Conservation (phyloP, 2,888 invertebrate genomes). For the Nesidiocoris tenuis region DNA sequence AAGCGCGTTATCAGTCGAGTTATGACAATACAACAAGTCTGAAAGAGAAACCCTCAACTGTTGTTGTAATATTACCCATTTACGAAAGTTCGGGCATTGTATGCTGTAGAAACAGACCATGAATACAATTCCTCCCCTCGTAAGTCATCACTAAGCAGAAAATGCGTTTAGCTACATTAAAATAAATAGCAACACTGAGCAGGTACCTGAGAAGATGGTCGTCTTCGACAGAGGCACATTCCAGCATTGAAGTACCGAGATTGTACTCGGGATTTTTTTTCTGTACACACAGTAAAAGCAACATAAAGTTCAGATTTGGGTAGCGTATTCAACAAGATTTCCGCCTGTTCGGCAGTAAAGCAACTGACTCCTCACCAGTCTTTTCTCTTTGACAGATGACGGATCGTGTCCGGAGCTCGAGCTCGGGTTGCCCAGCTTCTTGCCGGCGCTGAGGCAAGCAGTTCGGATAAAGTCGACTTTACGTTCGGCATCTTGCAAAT, state of each 20-base stretch:
- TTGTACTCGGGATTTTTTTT: slow-evolving; percentile 86
- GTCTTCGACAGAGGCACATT: slow-evolving; percentile 63
- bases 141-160: too few species aligned
- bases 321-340: too few species aligned
- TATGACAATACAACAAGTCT: too few species aligned
- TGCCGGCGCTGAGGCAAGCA: slow-evolving; percentile 59
- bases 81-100: too few species aligned
- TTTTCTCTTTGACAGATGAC: slow-evolving; percentile 68
- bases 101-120: too few species aligned
- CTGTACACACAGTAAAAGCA: slow-evolving; percentile 54
- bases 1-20: too few species aligned
- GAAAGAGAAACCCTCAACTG: too few species aligned
- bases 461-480: slow-evolving; percentile 76
- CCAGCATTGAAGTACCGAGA: slow-evolving; percentile 74
- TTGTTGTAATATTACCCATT: too few species aligned
- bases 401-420: slow-evolving; percentile 58
- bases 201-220: slow-evolving; percentile 58
- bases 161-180: too few species aligned
- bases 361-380: slow-evolving; percentile 63
- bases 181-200: too few species aligned
- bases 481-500: slow-evolving; percentile 76
- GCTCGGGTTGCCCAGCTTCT: slow-evolving; percentile 55
- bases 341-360: too few species aligned
- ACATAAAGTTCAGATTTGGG: not conserved
- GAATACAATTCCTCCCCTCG: too few species aligned